Evolutionary conservation across 2,888 invertebrate species (phyloP).

Genomic region (Meandrusa payeni): DNA sequence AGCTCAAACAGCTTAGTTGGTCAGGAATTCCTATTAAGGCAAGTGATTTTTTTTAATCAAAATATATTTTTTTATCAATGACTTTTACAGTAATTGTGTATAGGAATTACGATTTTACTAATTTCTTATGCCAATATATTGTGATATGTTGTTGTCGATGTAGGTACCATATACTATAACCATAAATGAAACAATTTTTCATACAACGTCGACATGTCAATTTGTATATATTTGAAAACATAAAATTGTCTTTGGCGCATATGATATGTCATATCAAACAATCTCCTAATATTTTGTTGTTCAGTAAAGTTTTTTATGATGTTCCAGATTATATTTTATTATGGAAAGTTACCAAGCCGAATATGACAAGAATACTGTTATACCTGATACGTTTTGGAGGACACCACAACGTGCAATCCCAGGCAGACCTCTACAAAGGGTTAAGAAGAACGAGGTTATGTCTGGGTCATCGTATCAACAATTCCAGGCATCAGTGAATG

Average conservation of each 20-base stretch:
- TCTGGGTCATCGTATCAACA: constrained; percentile 92
- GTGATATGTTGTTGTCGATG: too few species aligned
- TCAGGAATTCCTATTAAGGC: constrained; percentile 97
- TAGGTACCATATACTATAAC: too few species aligned
- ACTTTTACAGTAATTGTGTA: too few species aligned
- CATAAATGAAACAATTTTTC: too few species aligned
- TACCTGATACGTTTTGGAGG: constrained; percentile 85
- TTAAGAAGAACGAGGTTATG: constrained; percentile 69
- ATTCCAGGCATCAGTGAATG: constrained; percentile 97
- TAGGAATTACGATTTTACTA: too few species aligned
- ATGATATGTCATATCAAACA: constrained; percentile 66
- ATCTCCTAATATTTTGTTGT: constrained; percentile 69
- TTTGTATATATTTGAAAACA: too few species aligned
- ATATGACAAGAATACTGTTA: constrained; percentile 73
- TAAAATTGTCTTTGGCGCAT: constrained; percentile 28
- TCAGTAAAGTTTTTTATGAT: constrained; percentile 73
- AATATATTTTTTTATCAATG: constrained; percentile 12
- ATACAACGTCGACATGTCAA: too few species aligned
- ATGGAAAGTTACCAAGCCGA: constrained; percentile 77
- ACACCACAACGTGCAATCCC: constrained; percentile 90
- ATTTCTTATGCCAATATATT: too few species aligned
- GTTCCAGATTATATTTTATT: constrained; percentile 67
- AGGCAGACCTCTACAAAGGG: constrained; percentile 85
- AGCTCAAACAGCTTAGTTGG: constrained; percentile 95
- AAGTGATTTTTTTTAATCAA: too few species aligned